These are phyloP conservation scores for Agrochola lychnidis DNA, from an alignment of 2,888 invertebrate species.

Conservation along the genomic window DNA sequence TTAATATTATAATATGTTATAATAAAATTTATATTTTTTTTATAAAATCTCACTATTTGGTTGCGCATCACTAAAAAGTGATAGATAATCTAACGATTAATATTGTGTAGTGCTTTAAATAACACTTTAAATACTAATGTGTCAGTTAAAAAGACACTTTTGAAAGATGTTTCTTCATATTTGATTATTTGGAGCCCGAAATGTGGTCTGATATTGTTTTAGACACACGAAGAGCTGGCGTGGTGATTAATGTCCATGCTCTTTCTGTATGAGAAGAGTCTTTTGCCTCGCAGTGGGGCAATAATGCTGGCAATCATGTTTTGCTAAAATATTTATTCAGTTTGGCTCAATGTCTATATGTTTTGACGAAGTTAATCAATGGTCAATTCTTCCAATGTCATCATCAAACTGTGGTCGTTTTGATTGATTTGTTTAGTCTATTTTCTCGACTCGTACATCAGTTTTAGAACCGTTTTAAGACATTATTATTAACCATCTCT, in stretches of 20 bases:
- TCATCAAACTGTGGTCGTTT: not conserved
- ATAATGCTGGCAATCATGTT: not conserved
- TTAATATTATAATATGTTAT: conserved; percentile 61
- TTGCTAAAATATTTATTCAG: not conserved
- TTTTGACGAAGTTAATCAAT: not conserved
- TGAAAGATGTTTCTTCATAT: conserved; percentile 33
- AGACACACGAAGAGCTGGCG: no score
- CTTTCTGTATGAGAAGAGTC: not conserved
- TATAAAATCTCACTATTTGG: conserved; percentile 84
- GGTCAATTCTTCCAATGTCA: not conserved
- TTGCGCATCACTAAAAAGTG: conserved; percentile 70
- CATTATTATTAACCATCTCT: not conserved
- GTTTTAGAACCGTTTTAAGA: not conserved
- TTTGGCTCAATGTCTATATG: not conserved
- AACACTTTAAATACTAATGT: conserved; percentile 48
- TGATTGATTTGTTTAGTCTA: not conserved
- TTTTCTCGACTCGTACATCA: not conserved
- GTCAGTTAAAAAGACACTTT: conserved; percentile 43
- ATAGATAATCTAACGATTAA: conserved; percentile 57
- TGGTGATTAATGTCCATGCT: no score
- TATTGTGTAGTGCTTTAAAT: conserved; percentile 48
- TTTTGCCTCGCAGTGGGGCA: no score
- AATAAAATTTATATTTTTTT: conserved; percentile 67
- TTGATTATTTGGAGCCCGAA: conserved; percentile 8
- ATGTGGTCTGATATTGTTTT: not conserved